Evolutionary conservation across 1,140 invertebrate species (phyloP).

Genomic region (Globodera rostochiensis): DNA sequence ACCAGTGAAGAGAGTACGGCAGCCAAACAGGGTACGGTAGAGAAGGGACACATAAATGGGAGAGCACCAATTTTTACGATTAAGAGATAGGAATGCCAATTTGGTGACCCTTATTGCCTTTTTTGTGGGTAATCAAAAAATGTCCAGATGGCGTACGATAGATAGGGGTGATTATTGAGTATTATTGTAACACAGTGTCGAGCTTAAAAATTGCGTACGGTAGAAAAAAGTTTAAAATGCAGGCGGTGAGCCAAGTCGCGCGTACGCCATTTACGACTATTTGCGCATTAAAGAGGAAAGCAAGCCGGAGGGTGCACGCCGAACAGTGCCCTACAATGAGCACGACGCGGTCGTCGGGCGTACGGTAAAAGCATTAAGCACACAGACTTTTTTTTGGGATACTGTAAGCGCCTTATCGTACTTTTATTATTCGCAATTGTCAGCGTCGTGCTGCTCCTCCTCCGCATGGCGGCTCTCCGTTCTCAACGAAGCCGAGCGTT

Average conservation of each 20-base stretch:
- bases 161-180: no score
- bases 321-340: conserved; percentile 8
- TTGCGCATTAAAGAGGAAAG: conserved; percentile 57
- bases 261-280: conserved; percentile 61
- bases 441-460: neutral
- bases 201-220: no score
- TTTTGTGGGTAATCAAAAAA: no score
- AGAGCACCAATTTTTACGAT: no score
- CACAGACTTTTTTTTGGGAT: neutral
- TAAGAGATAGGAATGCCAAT: neutral
- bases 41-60: neutral
- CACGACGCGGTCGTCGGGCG: neutral
- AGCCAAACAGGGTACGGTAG: conserved; percentile 3
- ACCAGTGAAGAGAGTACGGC: conserved; percentile 12
- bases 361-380: neutral
- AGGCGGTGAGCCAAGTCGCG: neutral
- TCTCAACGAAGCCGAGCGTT: neutral
- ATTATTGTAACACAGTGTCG: no score
- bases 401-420: neutral
- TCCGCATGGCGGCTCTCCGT: neutral
- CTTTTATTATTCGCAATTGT: neutral
- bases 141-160: no score
- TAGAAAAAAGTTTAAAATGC: neutral
- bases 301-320: conserved; percentile 14
- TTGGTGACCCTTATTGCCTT: no score